Evolutionary conservation across 2,888 invertebrate genomes (phyloP).

Genomic region (Bhutanitis thaidina): DNA sequence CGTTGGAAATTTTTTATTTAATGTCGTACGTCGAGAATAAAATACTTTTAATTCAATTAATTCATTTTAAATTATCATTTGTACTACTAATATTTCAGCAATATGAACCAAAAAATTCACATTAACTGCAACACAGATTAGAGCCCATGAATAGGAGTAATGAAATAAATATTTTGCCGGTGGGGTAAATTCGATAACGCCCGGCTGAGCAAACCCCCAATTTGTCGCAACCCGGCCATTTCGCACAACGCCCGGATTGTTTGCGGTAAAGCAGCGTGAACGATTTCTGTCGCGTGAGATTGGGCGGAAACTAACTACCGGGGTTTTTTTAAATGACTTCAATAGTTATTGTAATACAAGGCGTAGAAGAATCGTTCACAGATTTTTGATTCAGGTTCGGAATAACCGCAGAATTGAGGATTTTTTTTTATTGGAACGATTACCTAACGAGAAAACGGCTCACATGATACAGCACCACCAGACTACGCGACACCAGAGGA

Average conservation of each 20-base stretch:
- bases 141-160: slow-evolving; percentile 76
- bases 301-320: slow-evolving; percentile 65
- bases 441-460: too few relatives aligned
- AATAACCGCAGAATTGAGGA: too few relatives aligned
- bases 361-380: background rate
- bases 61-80: too few relatives aligned
- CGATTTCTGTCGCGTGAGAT: slow-evolving; percentile 51
- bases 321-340: slow-evolving; percentile 22
- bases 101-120: slow-evolving; percentile 12
- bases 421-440: too few relatives aligned
- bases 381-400: too few relatives aligned
- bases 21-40: too few relatives aligned
- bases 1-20: too few relatives aligned
- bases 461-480: too few relatives aligned
- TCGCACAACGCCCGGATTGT: slow-evolving; percentile 66
- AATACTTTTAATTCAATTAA: too few relatives aligned
- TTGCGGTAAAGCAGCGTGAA: slow-evolving; percentile 59
- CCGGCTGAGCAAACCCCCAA: slow-evolving; percentile 66
- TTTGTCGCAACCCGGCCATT: slow-evolving; percentile 60
- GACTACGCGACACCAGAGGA: too few relatives aligned
- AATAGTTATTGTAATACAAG: background rate
- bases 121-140: slow-evolving; percentile 62
- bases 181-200: slow-evolving; percentile 70
- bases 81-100: too few relatives aligned
- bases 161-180: slow-evolving; percentile 80